Evolutionary conservation across 1,140 invertebrate genomes (phyloP), one percentile per base, ranked within the genome.

Genomic region (Bactericera cockerelli): DNA sequence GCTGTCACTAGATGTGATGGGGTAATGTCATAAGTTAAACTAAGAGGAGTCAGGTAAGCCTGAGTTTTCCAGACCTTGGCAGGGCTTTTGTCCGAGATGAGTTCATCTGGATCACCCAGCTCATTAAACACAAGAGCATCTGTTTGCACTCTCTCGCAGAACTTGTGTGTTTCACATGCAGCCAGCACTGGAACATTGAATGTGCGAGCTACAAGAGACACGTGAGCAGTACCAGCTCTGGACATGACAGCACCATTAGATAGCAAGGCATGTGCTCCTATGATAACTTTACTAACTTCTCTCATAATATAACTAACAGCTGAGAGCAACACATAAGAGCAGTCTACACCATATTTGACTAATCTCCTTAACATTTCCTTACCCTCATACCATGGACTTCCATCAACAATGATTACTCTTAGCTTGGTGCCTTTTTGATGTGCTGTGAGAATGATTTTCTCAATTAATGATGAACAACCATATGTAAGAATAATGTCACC

Each of bases 141-240:
- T 0, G 89, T 92, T 69, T 91, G 89, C 56, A 90, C 89, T 57
- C 84, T 77, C 69, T 95, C 91, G 66, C 81, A 86, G 70, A 94
- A 93, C 73, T 96, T 96, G 73, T 93, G 91, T 1, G 89, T 93
- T 77, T 96, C 93, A 72, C 90, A 94, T 66, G 89, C 93, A 10
- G 96, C 88, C 3, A 95, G 74, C 49, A 95, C 88, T 4, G 92
- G 89, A 54, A 94, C 87, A 74, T 90, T 93, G 65, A 79, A 81
- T 0, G 83, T 77, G 67, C 83, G 81, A 19, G 92, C 92, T 53
- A 89, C 79, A 25, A 94, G 72, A 13, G 91, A 87, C 57, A 93
- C 78, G 71, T 88, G 82, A 6, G 91, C 84, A 1, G 85, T 86
- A 28, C 93, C 93, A 28, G 83, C 81, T 57, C 87, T 76, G 1